phyloP scores from a whole-genome alignment of 2,888 invertebrate species.

The Tetragonisca angustula region DNA sequence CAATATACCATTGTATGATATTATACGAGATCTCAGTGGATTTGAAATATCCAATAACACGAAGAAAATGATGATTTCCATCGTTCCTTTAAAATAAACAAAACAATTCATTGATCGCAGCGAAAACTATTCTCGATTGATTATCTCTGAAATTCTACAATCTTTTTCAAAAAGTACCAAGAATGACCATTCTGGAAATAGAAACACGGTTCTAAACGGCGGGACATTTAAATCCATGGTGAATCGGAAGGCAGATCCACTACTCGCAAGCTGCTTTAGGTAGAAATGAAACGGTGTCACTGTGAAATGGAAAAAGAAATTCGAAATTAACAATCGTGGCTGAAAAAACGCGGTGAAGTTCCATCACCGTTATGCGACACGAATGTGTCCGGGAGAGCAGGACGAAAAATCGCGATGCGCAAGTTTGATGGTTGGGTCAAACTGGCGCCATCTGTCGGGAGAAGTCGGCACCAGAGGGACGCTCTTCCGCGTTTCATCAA shows the following conservation, averaged over 20 bases:
- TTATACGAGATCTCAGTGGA: too few relatives aligned
- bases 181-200: neutral
- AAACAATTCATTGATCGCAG: too few relatives aligned
- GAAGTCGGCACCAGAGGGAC: constrained; percentile 46
- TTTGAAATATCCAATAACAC: too few relatives aligned
- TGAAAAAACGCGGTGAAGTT: neutral
- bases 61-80: too few relatives aligned
- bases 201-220: neutral
- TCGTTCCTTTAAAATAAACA: too few relatives aligned
- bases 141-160: too few relatives aligned
- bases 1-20: too few relatives aligned
- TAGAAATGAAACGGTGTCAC: neutral
- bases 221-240: neutral
- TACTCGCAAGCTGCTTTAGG: neutral
- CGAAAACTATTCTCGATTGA: too few relatives aligned
- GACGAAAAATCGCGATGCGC: constrained; percentile 19
- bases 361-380: neutral
- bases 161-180: neutral
- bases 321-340: neutral
- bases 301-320: neutral
- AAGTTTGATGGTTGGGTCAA: constrained; percentile 9
- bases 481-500: constrained; percentile 65
- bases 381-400: too few relatives aligned
- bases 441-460: constrained; percentile 72
- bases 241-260: neutral